Evolutionary conservation across 2,113 vertebrate species (phyloP), one percentile per base, ranked within the genome.

Genomic region (Scomber colias): DNA sequence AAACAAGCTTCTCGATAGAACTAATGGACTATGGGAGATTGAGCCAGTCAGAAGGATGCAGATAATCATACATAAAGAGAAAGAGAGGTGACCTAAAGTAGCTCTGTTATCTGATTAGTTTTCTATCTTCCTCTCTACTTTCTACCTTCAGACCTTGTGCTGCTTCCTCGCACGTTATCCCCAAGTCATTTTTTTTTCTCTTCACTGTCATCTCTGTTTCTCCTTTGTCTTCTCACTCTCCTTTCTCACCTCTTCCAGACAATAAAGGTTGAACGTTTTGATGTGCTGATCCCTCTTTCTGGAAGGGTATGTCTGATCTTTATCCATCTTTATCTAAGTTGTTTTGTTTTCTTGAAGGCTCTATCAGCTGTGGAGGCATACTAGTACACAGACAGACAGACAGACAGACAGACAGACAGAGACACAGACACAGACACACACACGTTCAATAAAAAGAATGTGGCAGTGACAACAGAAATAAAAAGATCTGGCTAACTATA

Each of bases 1-100:
- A 40, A 85, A 53, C 69, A 54, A 81, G 49, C 68, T 68, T 79
- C 81, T 85, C 85, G 69, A 59, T 70, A 27, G 70, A 82, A 57
- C 76, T 86, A 77, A 83, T 81, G 71, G 64, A 66, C n/a, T 62
- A 66, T 9, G n/a, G 68, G 64, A 71, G 70, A 53, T 66, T 86
- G 55, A 85, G 61, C 6, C 51, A 63, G 60, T 15, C 46, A 51
- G 45, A 59, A 9, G 85, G 13, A 75, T 5, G n/a, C 24, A 55
- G 66, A 80, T 65, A 79, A 77, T 55, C 35, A 76, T 21, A 65
- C n/a, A 65, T 17, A 21, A 19, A 50, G 54, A 65, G 35, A 63
- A 40, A 48, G 65, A n/a, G 57, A 45, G 40, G 3, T 77, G 65
- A 59, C 68, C 56, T 54, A 51, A 48, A 57, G 27, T 24, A 70